phyloP scores from a whole-genome alignment of 1,140 invertebrate genomes.

The Caenorhabditis tropicalis region DNA sequence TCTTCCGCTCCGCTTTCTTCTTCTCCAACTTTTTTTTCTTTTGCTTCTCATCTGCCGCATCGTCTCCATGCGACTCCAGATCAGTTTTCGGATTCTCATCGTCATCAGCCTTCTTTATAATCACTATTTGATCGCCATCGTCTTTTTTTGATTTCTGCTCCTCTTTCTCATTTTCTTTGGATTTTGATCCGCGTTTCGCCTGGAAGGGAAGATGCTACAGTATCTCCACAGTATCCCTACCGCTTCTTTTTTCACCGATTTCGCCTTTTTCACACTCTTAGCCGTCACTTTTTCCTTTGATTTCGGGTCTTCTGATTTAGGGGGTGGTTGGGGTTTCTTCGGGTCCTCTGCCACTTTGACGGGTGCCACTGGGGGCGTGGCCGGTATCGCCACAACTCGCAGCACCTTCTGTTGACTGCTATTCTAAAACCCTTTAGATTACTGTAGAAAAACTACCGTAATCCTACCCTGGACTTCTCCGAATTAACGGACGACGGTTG shows the following conservation, averaged over 20 bases:
- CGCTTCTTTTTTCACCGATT: neutral
- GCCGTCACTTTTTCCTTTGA: neutral
- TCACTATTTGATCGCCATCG: neutral
- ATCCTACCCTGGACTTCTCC: too few species aligned
- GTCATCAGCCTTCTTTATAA: neutral
- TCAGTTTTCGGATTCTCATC: conserved; percentile 8
- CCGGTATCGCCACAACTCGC: too few species aligned
- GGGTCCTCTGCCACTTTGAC: neutral
- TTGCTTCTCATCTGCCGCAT: neutral
- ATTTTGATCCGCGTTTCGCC: neutral
- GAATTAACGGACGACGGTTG: too few species aligned
- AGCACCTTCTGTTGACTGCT: too few species aligned
- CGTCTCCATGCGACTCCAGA: neutral
- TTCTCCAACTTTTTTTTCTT: neutral
- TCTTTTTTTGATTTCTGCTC: neutral
- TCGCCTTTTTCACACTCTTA: neutral
- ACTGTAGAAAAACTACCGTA: too few species aligned
- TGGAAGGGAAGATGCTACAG: neutral
- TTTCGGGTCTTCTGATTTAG: neutral
- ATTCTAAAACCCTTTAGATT: too few species aligned
- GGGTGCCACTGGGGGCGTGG: too few species aligned
- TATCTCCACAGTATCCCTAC: neutral
- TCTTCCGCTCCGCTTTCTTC: neutral
- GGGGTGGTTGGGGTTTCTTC: neutral
- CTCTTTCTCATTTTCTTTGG: neutral